Conservation (phyloP, 2,113 vertebrate species). For the Myiagra hebetior region DNA sequence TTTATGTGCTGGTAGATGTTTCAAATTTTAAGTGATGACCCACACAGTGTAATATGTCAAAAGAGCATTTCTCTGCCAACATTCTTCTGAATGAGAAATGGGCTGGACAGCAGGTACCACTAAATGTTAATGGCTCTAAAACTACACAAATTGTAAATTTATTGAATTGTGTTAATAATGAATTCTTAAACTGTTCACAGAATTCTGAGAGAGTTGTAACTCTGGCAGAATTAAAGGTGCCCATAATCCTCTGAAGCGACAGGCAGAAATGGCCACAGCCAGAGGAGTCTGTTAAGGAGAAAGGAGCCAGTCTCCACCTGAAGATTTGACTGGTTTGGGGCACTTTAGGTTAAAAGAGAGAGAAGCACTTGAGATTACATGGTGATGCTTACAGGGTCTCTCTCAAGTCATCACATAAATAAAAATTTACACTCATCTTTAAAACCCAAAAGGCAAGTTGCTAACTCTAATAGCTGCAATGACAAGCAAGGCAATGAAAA, state of each 20-base stretch:
- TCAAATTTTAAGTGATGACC: constrained; percentile 72
- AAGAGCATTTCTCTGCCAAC: constrained; percentile 58
- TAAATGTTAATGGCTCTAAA: constrained; percentile 74
- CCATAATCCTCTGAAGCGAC: background rate
- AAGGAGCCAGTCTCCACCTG: background rate
- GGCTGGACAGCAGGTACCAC: constrained; percentile 56
- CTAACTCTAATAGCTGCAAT: background rate
- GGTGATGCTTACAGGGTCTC: background rate
- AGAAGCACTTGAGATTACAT: background rate
- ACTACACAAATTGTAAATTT: constrained; percentile 73
- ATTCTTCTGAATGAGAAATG: constrained; percentile 70
- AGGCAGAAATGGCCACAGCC: background rate
- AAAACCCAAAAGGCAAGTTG: background rate
- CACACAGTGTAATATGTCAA: constrained; percentile 59
- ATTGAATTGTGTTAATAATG: constrained; percentile 68
- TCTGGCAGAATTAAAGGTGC: background rate
- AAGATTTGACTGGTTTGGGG: background rate
- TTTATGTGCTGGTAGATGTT: constrained; percentile 59
- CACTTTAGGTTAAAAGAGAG: background rate
- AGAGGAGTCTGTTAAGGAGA: background rate
- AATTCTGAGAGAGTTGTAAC: background rate
- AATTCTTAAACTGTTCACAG: constrained; percentile 39
- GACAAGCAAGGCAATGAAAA: background rate
- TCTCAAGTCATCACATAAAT: background rate
- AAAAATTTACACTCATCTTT: background rate